Percentiles rank a stretch among this genome's conserved stretches.
phyloP scores from a whole-genome alignment of 2,113 vertebrate genomes.

The Thryonomys swinderianus region DNA sequence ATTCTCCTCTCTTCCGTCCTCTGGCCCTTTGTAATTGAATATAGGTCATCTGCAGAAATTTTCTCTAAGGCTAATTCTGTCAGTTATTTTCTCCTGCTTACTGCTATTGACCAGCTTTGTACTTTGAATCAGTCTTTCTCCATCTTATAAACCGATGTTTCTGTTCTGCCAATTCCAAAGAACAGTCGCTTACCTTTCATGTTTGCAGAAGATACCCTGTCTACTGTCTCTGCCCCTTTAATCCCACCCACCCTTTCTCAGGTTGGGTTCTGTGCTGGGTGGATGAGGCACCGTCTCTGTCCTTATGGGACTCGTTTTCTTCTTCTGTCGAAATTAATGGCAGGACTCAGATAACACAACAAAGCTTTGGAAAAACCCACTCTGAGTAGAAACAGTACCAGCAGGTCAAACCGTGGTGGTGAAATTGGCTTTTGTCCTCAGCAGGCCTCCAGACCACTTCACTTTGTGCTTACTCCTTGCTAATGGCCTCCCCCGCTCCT shows the following conservation, averaged over 20 bases:
- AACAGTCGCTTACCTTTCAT: neutral
- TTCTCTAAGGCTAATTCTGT: neutral
- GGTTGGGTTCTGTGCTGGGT: neutral
- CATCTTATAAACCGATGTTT: neutral
- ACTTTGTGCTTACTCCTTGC: conserved; percentile 37
- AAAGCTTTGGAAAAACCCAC: neutral
- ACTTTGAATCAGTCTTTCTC: neutral
- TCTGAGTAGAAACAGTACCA: neutral
- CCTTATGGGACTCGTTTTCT: neutral
- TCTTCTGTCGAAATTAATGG: conserved; percentile 32
- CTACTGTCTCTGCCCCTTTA: neutral
- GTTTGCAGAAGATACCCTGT: neutral
- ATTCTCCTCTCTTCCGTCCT: neutral
- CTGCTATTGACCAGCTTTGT: neutral
- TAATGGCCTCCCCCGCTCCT: conserved; percentile 47
- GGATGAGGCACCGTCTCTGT: neutral
- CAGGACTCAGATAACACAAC: conserved; percentile 35
- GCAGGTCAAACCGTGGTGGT: neutral
- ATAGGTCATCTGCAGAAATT: neutral
- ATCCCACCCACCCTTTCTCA: neutral
- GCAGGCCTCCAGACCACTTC: neutral
- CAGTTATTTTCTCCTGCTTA: neutral
- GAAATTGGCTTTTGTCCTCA: conserved; percentile 38
- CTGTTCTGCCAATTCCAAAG: neutral
- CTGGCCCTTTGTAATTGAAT: neutral